Evolutionary conservation across 2,888 invertebrate species (phyloP), one percentile per base, ranked within the genome.

Genomic region (Campoplex nolae): DNA sequence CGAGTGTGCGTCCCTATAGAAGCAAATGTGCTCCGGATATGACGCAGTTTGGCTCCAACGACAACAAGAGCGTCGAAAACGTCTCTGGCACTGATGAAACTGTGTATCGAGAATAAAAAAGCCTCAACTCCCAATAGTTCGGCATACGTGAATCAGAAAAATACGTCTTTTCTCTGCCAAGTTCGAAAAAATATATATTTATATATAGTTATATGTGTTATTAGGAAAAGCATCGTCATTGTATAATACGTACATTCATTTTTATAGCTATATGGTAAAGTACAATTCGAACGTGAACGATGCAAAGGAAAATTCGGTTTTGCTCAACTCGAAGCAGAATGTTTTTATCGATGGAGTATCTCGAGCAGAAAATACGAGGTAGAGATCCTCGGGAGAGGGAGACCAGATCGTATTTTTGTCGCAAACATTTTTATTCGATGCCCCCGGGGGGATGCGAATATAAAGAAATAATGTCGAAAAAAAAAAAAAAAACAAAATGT

Each of bases 291-390:
- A 42, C 67, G 51, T 56, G 75, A 75, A 74, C n/a, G 51, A 58
- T 32, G 38, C 32, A 71, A 67, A 38, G 45, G 23, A 82, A 75
- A 74, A 67, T 45, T 81, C 35, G 65, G 38, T 56, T 68, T 58
- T 48, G 1, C 54, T 45, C 42, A 68, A 80, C 79, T 42, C 70
- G 23, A 70, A 62, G n/a, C 28, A 45, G 73, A 54, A 81, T 62
- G 67, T 76, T 35, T 79, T 74, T 35, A 78, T 83, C 83, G 71
- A 28, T 51, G 18, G 71, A 73, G 73, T 45, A 78, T 85, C 76
- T 79, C 82, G 76, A 80, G 87, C 78, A 75, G 88, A 86, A 88
- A 87, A 87, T 87, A 68, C 82, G 80, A 77, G 23, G 56, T n/a
- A 67, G 56, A 28, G 38, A 79, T 70, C 56, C 70, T 77, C 65